Conservation (phyloP, 2,888 invertebrate species). For the Germaria angustata region DNA sequence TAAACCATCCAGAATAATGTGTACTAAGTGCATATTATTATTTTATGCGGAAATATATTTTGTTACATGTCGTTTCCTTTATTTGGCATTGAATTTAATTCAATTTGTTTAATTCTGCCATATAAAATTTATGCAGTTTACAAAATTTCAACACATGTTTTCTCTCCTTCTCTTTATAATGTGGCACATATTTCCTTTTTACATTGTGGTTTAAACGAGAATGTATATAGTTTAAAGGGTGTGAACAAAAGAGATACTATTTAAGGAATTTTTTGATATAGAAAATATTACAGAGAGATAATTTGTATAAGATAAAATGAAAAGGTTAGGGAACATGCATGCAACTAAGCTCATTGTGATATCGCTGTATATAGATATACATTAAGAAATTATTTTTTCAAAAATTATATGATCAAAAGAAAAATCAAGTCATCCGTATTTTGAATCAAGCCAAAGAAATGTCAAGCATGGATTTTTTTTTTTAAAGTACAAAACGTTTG, state of each 20-base stretch:
- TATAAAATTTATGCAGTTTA: conserved; percentile 33
- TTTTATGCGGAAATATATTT: conserved; percentile 41
- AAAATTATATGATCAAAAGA: too few species aligned
- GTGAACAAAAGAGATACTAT: background rate
- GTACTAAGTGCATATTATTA: conserved; percentile 8
- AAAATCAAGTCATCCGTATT: too few species aligned
- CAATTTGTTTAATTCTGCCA: conserved; percentile 43
- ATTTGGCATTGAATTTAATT: conserved; percentile 28
- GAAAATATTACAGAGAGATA: too few species aligned
- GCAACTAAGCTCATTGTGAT: too few species aligned
- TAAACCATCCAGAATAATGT: conserved; percentile 6
- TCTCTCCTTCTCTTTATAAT: background rate
- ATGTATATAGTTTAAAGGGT: background rate
- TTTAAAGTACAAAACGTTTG: too few species aligned
- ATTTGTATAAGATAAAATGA: too few species aligned
- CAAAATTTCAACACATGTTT: conserved; percentile 9
- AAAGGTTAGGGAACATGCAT: too few species aligned
- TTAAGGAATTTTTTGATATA: too few species aligned
- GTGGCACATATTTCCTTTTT: background rate
- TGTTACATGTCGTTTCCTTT: conserved; percentile 43
- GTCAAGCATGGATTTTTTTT: too few species aligned
- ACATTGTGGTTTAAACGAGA: background rate
- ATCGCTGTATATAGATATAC: too few species aligned
- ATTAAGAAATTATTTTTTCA: too few species aligned
- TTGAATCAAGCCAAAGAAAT: too few species aligned